Evolutionary conservation across 1,140 invertebrate species (phyloP), one percentile per base, ranked within the genome.

Genomic region (Diachasmimorpha longicaudata): DNA sequence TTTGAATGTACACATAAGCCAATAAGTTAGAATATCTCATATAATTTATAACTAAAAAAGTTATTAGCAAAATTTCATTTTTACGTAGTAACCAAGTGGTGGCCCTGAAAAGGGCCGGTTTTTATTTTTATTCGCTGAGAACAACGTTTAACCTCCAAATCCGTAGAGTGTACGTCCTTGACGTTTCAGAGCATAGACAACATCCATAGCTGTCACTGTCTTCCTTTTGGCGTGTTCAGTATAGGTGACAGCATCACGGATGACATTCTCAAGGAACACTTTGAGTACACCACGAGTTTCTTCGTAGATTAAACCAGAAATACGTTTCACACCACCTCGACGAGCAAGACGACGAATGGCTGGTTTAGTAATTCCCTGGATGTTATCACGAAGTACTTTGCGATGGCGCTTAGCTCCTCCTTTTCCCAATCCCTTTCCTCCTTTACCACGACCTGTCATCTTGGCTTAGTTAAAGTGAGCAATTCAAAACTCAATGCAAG

Each of bases 61-160:
- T 5, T n/a, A 11, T 46, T 2, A 6, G 11, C 14, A 77, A 25
- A 52, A 23, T 1, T 31, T n/a, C 5, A 58, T 31, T 63, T 37
- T n/a, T 16, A 46, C 37, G 39, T 25, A 14, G 19, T n/a, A 52
- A 48, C 37, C 36, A 31, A 10, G 14, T 72, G 14, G n/a, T 72
- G 46, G 70, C 70, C 52, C 46, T 72, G 46, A 72, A 58, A 72
- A 72, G 52, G 70, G 70, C 70, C 46, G 70, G 9, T 71, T 48
- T 0, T 25, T 55, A 16, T 66, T 31, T 31, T 66, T 9, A 0
- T 66, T 5, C 21, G 11, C 9, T 13, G 23, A n/a, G 13, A 23
- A 9, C 13, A 36, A 9, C 0, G n/a, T 1, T 58, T 58, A 58
- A 58, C 52, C 52, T 58, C 52, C 52, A 23, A 58, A 58, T 58